Evolutionary conservation across 2,113 vertebrate genomes (phyloP).

Genomic region (Pontoporia blainvillei): DNA sequence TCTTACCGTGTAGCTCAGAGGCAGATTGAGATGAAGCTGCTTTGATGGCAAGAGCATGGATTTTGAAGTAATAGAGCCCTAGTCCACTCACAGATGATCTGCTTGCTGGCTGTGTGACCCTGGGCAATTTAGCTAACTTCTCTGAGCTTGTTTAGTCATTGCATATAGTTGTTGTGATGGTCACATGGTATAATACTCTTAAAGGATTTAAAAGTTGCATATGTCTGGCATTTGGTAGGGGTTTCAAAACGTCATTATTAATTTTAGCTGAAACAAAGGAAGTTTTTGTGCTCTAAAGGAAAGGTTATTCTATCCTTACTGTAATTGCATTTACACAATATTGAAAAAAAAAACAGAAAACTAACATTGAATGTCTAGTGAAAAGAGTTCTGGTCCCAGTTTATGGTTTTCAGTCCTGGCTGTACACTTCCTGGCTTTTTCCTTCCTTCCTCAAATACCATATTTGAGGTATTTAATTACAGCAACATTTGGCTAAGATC

Average conservation of each 20-base stretch:
- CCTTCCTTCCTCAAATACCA: not conserved
- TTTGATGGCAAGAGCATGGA: not conserved
- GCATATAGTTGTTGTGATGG: not conserved
- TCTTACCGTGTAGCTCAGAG: fast-evolving
- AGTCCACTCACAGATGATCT: not conserved
- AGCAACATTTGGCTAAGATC: not conserved
- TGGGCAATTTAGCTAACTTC: not conserved
- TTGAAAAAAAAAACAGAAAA: too few species aligned
- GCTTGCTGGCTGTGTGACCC: not conserved
- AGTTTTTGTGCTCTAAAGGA: not conserved
- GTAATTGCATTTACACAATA: not conserved
- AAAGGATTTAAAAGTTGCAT: not conserved
- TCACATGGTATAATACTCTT: not conserved
- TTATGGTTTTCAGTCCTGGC: not conserved
- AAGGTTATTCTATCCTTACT: not conserved
- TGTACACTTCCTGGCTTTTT: fast-evolving
- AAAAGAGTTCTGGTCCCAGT: not conserved
- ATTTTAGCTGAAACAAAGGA: not conserved
- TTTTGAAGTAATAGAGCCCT: not conserved
- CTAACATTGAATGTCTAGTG: too few species aligned
- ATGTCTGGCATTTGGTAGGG: not conserved
- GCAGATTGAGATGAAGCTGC: not conserved
- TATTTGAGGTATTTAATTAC: not conserved
- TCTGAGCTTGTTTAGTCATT: not conserved
- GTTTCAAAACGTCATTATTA: not conserved